Percentiles rank a stretch among this genome's conserved stretches.
These are phyloP conservation scores for Fabriciana adippe DNA, from an alignment of 2,888 invertebrate genomes.

Conservation along the genomic window DNA sequence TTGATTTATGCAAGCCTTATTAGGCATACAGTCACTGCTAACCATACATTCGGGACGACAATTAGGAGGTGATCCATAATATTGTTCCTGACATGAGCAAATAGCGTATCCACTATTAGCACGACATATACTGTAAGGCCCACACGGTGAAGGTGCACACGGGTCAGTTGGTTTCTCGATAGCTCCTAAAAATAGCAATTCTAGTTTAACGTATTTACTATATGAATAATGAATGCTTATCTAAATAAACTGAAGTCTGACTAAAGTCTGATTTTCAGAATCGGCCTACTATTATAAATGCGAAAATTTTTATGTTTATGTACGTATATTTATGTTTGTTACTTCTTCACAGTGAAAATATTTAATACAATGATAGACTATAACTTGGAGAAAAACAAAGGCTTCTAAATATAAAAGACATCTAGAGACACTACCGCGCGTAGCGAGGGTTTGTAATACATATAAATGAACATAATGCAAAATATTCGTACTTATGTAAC, in stretches of 20 bases:
- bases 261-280: too few relatives aligned
- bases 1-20: conserved; percentile 90
- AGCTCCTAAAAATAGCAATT: conserved; percentile 55
- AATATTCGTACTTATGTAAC: conserved; percentile 78
- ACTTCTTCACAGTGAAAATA: too few relatives aligned
- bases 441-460: too few relatives aligned
- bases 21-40: conserved; percentile 91
- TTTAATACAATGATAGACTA: too few relatives aligned
- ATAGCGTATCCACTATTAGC: conserved; percentile 88
- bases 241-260: too few relatives aligned
- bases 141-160: conserved; percentile 87
- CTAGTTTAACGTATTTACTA: not conserved
- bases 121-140: conserved; percentile 90
- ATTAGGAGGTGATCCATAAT: conserved; percentile 90
- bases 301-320: too few relatives aligned
- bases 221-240: too few relatives aligned
- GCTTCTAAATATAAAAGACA: not conserved
- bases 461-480: not conserved
- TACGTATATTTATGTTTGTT: too few relatives aligned
- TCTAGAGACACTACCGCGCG: not conserved
- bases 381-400: too few relatives aligned
- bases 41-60: conserved; percentile 92
- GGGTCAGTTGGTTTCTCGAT: conserved; percentile 75
- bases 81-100: conserved; percentile 90
- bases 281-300: too few relatives aligned